These are phyloP conservation scores for Archips xylosteana DNA, from an alignment of 2,888 invertebrate genomes.

Conservation along the genomic window DNA sequence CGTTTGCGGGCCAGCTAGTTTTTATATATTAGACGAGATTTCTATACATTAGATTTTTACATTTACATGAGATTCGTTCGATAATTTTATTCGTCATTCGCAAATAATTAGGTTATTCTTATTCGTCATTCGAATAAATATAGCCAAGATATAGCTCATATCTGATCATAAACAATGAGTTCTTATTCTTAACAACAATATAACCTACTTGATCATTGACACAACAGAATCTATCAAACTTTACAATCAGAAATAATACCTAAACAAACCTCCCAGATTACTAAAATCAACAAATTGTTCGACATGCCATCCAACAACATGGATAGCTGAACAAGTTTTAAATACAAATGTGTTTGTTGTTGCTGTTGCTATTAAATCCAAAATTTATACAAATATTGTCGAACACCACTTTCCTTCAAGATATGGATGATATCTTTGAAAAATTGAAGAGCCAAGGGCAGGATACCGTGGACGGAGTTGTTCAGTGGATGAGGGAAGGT, in stretches of 20 bases:
- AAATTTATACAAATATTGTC: not conserved
- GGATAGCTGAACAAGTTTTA: not conserved
- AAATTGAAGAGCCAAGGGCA: conserved; percentile 31
- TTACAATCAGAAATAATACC: not conserved
- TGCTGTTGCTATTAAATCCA: not conserved
- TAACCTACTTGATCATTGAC: not conserved
- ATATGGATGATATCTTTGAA: conserved; percentile 42
- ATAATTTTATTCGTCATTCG: too few relatives aligned
- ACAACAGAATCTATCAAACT: not conserved
- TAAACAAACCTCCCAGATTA: not conserved
- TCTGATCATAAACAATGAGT: too few relatives aligned
- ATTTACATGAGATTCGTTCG: too few relatives aligned
- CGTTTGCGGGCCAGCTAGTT: too few relatives aligned
- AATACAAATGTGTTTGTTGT: not conserved
- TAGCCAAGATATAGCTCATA: too few relatives aligned
- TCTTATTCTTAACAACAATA: too few relatives aligned
- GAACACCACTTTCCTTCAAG: not conserved
- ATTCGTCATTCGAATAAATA: too few relatives aligned
- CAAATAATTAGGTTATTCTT: too few relatives aligned
- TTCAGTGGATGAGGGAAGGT: conserved; percentile 42
- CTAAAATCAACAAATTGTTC: not conserved
- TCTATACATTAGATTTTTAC: too few relatives aligned
- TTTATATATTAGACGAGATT: too few relatives aligned
- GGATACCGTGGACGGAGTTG: conserved; percentile 28
- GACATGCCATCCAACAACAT: not conserved